Evolutionary conservation across 2,797 vertebrate species (phyloP).

Genomic region (Dryobates pubescens): DNA sequence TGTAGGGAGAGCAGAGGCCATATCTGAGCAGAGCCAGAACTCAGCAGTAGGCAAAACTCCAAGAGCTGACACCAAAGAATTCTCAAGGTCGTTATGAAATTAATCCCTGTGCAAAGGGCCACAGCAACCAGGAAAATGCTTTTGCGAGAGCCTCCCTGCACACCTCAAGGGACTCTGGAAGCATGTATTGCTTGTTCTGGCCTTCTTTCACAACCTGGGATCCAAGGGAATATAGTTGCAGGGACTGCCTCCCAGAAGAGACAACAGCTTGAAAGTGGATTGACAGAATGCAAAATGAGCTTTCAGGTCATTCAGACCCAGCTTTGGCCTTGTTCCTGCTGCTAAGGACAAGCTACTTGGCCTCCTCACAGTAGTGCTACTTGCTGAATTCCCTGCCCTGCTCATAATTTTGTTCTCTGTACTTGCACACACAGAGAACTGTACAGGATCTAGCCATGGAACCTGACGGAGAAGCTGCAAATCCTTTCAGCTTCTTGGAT

Average conservation of each 20-base stretch:
- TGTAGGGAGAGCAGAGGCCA: neutral
- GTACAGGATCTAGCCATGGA: neutral
- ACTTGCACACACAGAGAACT: neutral
- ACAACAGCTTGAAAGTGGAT: neutral
- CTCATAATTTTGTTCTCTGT: neutral
- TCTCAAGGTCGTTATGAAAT: constrained; percentile 14
- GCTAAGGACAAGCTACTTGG: neutral
- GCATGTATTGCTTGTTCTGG: neutral
- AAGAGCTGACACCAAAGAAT: neutral
- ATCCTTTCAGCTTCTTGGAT: neutral
- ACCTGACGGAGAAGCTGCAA: neutral
- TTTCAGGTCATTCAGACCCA: neutral
- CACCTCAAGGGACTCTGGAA: neutral
- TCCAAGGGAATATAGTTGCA: neutral
- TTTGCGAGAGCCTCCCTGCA: neutral
- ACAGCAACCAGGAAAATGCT: neutral
- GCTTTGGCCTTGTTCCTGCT: neutral
- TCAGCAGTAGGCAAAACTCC: neutral
- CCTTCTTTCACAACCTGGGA: neutral
- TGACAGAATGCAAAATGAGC: neutral
- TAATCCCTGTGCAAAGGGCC: neutral
- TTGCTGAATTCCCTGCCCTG: neutral
- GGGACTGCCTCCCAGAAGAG: neutral
- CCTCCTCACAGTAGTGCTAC: neutral
- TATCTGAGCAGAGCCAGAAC: neutral